Evolutionary conservation across 2,113 vertebrate genomes (phyloP).

Genomic region (Cyanoramphus novaezelandiae): DNA sequence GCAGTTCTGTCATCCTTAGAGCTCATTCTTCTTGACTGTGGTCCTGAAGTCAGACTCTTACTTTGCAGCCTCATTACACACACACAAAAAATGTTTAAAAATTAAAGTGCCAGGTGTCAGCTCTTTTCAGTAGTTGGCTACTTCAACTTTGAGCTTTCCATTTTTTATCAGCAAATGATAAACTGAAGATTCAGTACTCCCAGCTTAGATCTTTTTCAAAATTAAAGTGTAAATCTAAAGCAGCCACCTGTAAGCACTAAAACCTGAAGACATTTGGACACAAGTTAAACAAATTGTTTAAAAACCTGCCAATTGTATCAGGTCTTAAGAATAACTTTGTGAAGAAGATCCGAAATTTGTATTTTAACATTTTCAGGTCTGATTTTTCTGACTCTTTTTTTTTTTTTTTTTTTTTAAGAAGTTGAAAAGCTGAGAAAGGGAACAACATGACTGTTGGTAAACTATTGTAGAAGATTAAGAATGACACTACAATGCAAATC

Average conservation of each 20-base stretch:
- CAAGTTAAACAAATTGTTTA: slow-evolving; percentile 28
- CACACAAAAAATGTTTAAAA: slow-evolving; percentile 26
- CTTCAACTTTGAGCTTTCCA: slow-evolving; percentile 65
- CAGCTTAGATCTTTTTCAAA: slow-evolving; percentile 61
- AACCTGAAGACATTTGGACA: slow-evolving; percentile 68
- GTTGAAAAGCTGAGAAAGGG: not conserved
- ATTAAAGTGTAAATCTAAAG: slow-evolving; percentile 66
- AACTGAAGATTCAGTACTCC: slow-evolving; percentile 57
- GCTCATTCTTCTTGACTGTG: slow-evolving; percentile 28
- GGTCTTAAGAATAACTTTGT: slow-evolving; percentile 16
- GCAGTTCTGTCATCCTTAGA: slow-evolving; percentile 33
- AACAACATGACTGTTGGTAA: not conserved
- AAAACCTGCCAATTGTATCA: slow-evolving; percentile 24
- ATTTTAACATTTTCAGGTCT: not conserved
- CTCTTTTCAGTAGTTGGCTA: slow-evolving; percentile 59
- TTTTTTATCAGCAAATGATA: slow-evolving; percentile 66
- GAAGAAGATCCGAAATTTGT: not conserved
- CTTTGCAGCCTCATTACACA: slow-evolving; percentile 38
- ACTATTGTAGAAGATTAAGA: not conserved
- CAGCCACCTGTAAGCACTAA: slow-evolving; percentile 68
- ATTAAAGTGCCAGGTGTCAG: slow-evolving; percentile 63
- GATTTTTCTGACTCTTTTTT: not conserved
- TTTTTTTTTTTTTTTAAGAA: not conserved
- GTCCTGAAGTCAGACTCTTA: slow-evolving; percentile 45
- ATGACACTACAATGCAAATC: not conserved